Conservation (phyloP, 2,113 vertebrate genomes). For the Xiphophorus hellerii region DNA sequence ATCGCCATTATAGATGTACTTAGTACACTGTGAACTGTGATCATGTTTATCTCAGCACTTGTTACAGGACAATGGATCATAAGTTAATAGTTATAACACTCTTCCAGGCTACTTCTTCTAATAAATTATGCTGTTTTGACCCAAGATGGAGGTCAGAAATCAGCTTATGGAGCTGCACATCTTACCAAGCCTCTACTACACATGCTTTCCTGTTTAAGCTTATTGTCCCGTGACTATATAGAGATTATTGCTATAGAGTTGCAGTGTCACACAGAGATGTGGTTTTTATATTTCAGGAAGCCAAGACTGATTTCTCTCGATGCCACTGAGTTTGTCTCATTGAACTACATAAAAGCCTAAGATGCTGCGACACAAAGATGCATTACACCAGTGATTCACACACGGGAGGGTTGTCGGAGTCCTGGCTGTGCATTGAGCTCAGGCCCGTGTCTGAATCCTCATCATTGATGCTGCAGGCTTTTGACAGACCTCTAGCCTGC, state of each 20-base stretch:
- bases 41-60: not conserved
- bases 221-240: constrained; percentile 56
- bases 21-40: constrained; percentile 11
- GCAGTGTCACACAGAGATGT: constrained; percentile 43
- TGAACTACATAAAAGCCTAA: constrained; percentile 38
- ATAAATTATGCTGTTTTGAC: constrained; percentile 34
- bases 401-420: constrained; percentile 90
- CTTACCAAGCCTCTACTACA: constrained; percentile 6
- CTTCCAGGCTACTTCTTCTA: constrained; percentile 27
- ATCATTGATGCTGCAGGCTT: constrained; percentile 83
- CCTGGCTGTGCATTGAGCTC: constrained; percentile 98
- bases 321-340: constrained; percentile 60
- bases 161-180: constrained; percentile 28
- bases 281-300: constrained; percentile 30
- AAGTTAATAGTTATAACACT: constrained; percentile 29
- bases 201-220: constrained; percentile 38
- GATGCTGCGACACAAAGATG: constrained; percentile 7
- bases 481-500: constrained; percentile 83
- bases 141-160: constrained; percentile 41
- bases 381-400: constrained; percentile 91
- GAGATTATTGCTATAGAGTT: constrained; percentile 66
- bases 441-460: constrained; percentile 97
- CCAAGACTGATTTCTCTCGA: constrained; percentile 48
- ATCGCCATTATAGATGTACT: not conserved
- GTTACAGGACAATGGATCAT: constrained; percentile 26